Percentiles rank a stretch among this genome's conserved stretches.
These are phyloP conservation scores for Setophaga petechia DNA, from an alignment of 2,113 vertebrate species.

Conservation along the genomic window DNA sequence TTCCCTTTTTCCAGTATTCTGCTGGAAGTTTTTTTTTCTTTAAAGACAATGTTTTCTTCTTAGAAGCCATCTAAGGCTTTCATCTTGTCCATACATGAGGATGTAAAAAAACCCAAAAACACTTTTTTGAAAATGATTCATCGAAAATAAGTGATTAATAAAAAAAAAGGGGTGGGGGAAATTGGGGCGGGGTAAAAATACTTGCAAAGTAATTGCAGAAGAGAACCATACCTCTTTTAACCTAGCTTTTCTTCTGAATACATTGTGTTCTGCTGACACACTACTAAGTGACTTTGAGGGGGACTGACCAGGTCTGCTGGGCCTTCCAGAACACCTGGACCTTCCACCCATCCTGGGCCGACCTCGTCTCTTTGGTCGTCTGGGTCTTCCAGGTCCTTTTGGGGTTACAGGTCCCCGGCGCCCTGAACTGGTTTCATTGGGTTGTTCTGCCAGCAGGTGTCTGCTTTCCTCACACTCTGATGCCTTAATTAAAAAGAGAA, in stretches of 20 bases:
- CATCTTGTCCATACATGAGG: neutral
- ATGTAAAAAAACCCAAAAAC: neutral
- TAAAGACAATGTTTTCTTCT: neutral
- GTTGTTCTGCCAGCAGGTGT: slow-evolving; percentile 1
- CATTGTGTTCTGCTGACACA: slow-evolving; percentile 68
- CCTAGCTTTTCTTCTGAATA: slow-evolving; percentile 75
- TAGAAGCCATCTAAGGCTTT: neutral
- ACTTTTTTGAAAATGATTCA: neutral
- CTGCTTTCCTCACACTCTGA: slow-evolving; percentile 5
- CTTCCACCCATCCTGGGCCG: slow-evolving; percentile 32
- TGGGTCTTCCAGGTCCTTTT: slow-evolving; percentile 73
- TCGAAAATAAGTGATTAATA: neutral
- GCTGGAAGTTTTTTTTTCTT: neutral
- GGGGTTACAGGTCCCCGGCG: slow-evolving; percentile 15
- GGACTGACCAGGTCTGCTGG: slow-evolving; percentile 63
- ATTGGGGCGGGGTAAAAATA: neutral
- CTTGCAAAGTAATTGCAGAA: slow-evolving; percentile 9
- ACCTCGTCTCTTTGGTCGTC: slow-evolving; percentile 62
- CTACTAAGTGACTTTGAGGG: slow-evolving; percentile 62
- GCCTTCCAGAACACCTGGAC: slow-evolving; percentile 59
- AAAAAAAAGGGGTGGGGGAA: accelerated
- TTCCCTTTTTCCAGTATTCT: neutral
- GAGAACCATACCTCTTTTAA: slow-evolving; percentile 82
- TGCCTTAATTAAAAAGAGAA: slow-evolving; percentile 36
- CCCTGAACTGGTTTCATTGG: slow-evolving; percentile 6